Evolutionary conservation across 2,113 vertebrate species (phyloP).

Genomic region (Numida meleagris): DNA sequence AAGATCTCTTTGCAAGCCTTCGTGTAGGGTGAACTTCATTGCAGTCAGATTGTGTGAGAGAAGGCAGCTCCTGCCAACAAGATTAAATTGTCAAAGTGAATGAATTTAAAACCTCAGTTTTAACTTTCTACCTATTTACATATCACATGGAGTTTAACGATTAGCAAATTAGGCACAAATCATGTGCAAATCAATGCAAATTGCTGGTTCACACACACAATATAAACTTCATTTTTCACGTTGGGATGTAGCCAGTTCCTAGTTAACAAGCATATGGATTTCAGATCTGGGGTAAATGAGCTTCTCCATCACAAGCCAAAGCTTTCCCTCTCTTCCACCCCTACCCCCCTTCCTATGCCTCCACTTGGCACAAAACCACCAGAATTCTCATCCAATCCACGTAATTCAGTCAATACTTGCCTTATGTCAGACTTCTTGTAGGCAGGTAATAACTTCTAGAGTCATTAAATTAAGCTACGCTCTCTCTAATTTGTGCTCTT

Average conservation of each 20-base stretch:
- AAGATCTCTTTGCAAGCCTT: neutral
- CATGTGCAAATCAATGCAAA: slow-evolving; percentile 72
- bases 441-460: slow-evolving; percentile 54
- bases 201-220: slow-evolving; percentile 51
- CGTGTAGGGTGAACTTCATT: neutral
- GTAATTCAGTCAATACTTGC: slow-evolving; percentile 38
- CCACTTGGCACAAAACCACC: neutral
- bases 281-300: slow-evolving; percentile 62
- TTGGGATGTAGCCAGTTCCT: slow-evolving; percentile 44
- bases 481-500: slow-evolving; percentile 54
- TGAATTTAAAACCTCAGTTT: slow-evolving; percentile 18
- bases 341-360: neutral
- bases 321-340: neutral
- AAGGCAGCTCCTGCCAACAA: neutral
- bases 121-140: slow-evolving; percentile 50
- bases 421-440: slow-evolving; percentile 3
- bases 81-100: slow-evolving; percentile 29
- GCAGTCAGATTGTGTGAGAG: neutral
- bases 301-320: neutral
- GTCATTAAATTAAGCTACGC: slow-evolving; percentile 57
- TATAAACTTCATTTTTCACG: slow-evolving; percentile 62
- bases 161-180: slow-evolving; percentile 68
- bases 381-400: slow-evolving; percentile 22
- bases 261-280: slow-evolving; percentile 67
- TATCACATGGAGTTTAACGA: slow-evolving; percentile 50